Percentiles rank a stretch among this genome's conserved stretches.
Evolutionary conservation across 2,888 invertebrate species (phyloP).

Genomic region (Zygogramma bicolorata): DNA sequence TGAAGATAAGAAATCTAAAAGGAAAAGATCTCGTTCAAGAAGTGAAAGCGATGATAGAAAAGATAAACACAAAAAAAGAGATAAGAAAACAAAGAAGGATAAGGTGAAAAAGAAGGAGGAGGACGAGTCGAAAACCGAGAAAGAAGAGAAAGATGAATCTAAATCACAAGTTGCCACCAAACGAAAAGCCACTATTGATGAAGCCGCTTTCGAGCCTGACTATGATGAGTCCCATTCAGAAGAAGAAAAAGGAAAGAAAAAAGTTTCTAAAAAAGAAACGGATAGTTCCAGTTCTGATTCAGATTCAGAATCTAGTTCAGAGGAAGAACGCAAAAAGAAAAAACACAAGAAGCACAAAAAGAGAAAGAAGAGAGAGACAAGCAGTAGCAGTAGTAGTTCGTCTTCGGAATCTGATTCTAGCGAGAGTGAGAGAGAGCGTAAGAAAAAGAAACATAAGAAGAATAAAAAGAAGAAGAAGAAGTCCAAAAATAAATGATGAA

Average conservation of each 20-base stretch:
- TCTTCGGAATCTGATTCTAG: constrained; percentile 75
- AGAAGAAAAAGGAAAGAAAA: constrained; percentile 62
- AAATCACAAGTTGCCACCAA: constrained; percentile 62
- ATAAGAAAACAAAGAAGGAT: constrained; percentile 68
- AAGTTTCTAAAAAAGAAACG: constrained; percentile 66
- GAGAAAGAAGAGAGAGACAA: constrained; percentile 73
- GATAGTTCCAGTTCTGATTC: constrained; percentile 65
- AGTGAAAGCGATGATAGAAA: constrained; percentile 56
- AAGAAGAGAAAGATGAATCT: constrained; percentile 62
- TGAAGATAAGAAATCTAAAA: constrained; percentile 48
- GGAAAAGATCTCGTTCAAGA: constrained; percentile 54
- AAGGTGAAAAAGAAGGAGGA: constrained; percentile 59
- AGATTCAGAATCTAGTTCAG: constrained; percentile 60
- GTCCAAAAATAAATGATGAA: constrained; percentile 69
- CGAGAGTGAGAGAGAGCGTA: constrained; percentile 76
- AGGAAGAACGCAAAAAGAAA: constrained; percentile 62
- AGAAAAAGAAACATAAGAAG: constrained; percentile 79
- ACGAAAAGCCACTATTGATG: constrained; percentile 78
- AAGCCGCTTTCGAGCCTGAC: constrained; percentile 81
- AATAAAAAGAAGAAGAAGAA: constrained; percentile 82
- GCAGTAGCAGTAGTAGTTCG: constrained; percentile 71
- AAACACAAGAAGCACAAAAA: constrained; percentile 65
- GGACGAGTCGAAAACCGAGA: constrained; percentile 55
- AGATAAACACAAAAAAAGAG: constrained; percentile 61
- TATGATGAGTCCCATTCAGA: constrained; percentile 78